Conservation (phyloP, 2,797 vertebrate genomes). For the Tragelaphus oryx region DNA sequence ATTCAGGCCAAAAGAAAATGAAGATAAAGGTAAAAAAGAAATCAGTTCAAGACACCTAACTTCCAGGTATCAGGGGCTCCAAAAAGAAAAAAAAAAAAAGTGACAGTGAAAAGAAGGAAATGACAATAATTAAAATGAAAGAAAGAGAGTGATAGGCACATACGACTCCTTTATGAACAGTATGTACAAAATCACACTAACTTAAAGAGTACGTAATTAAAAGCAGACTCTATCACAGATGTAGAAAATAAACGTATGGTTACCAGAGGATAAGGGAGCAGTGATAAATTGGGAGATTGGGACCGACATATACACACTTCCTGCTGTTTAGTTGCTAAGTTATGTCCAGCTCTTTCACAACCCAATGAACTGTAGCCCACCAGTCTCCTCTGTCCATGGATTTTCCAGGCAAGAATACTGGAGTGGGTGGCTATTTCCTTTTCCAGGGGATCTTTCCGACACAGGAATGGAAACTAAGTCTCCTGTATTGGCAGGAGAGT, state of each 20-base stretch:
- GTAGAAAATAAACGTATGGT: neutral
- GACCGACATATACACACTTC: neutral
- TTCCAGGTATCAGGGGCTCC: neutral
- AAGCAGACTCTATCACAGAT: neutral
- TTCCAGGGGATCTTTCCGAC: neutral
- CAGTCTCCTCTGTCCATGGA: neutral
- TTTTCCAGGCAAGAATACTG: neutral
- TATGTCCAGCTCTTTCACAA: neutral
- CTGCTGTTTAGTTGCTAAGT: neutral
- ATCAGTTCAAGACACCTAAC: neutral
- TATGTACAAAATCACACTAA: neutral
- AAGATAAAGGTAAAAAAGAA: neutral
- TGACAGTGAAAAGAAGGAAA: neutral
- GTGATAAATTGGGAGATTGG: neutral
- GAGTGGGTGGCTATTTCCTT: neutral
- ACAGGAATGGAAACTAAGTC: neutral
- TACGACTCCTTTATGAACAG: neutral
- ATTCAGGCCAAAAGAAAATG: neutral
- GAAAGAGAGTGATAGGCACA: neutral
- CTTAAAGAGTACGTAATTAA: neutral
- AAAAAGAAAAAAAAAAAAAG: neutral
- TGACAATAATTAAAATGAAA: neutral
- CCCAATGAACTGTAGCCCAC: neutral
- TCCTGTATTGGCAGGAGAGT: neutral
- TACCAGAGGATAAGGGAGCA: neutral